These are phyloP conservation scores for Mycetomoellerius zeteki DNA, from an alignment of 1,140 invertebrate genomes.

Conservation along the genomic window DNA sequence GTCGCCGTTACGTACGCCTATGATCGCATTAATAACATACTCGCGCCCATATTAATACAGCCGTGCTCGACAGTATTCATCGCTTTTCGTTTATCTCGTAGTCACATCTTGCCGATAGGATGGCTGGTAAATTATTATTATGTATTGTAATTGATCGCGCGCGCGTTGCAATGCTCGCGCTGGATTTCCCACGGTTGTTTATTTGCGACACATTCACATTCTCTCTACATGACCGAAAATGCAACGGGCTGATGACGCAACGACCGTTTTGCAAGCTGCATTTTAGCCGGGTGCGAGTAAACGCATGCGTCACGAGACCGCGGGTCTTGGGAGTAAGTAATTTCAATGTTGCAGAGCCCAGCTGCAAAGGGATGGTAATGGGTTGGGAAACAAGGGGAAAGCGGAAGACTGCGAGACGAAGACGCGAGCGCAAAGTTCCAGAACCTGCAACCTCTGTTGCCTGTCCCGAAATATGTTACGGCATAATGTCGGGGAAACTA, in stretches of 20 bases:
- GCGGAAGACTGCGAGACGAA: neutral
- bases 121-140: constrained; percentile 32
- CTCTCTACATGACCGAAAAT: neutral
- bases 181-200: constrained; percentile 27
- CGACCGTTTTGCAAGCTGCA: constrained; percentile 24
- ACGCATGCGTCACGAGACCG: constrained; percentile 19
- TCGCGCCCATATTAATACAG: neutral
- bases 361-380: constrained; percentile 44
- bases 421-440: constrained; percentile 28
- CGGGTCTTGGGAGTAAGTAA: constrained; percentile 39
- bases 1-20: no score
- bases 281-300: constrained; percentile 10
- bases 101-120: neutral
- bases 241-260: neutral
- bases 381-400: neutral
- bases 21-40: constrained; percentile 26
- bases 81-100: constrained; percentile 16
- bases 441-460: constrained; percentile 54
- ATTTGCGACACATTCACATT: neutral
- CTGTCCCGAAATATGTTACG: constrained; percentile 49
- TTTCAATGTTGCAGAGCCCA: constrained; percentile 40
- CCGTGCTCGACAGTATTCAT: constrained; percentile 7
- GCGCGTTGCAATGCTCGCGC: neutral
- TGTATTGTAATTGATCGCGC: constrained; percentile 30
- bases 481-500: constrained; percentile 35